Conservation (phyloP, 2,888 invertebrate genomes). For the Neoaliturus tenellus region DNA sequence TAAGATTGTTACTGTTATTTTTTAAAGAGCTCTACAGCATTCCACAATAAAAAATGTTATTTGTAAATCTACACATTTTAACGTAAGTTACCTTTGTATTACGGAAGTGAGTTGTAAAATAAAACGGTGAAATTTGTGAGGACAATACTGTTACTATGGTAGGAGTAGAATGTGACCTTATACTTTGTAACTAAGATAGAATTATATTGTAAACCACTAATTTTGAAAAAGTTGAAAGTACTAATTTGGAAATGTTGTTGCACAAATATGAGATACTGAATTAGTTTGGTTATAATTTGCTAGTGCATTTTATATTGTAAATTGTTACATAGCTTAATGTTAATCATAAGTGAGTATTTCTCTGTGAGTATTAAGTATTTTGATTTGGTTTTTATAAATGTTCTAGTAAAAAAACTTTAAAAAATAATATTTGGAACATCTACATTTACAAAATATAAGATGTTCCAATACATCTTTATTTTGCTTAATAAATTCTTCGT, state of each 20-base stretch:
- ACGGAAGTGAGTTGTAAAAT: neutral
- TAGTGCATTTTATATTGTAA: conserved; percentile 30
- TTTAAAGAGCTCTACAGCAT: neutral
- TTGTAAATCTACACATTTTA: neutral
- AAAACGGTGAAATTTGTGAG: neutral
- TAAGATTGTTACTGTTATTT: conserved; percentile 32
- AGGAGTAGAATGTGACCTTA: conserved; percentile 3
- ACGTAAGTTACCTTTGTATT: neutral
- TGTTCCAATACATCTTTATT: too few relatives aligned
- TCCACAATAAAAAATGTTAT: neutral
- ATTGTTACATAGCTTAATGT: conserved; percentile 26
- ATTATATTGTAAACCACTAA: neutral
- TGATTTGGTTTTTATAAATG: neutral
- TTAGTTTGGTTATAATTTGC: neutral
- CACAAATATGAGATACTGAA: conserved; percentile 12
- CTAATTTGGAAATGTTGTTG: neutral
- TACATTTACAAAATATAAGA: too few relatives aligned
- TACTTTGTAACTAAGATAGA: neutral
- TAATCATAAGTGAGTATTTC: neutral
- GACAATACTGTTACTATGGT: neutral
- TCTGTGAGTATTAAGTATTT: neutral
- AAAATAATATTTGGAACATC: too few relatives aligned
- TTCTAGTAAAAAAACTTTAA: neutral
- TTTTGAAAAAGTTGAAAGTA: neutral
- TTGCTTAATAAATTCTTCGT: too few relatives aligned